Percentiles rank a stretch among this genome's conserved stretches.
Conservation (phyloP, 37 sponge, comb jelly and placozoan species). For the Lycopodina hypogea region DNA sequence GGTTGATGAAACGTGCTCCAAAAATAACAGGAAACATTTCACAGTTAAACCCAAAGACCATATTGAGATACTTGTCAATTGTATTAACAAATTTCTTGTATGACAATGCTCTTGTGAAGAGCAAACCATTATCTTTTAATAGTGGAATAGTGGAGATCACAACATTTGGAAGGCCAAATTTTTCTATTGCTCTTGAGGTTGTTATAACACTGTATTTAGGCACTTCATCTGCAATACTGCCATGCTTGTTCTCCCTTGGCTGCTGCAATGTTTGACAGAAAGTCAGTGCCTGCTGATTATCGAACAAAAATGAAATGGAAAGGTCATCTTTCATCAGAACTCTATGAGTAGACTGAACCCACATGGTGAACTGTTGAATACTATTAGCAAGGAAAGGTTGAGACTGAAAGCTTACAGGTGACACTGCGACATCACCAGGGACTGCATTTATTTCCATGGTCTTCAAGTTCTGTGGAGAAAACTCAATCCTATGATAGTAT, state of each 20-base stretch:
- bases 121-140: slow-evolving; percentile 14
- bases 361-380: slow-evolving; percentile 54
- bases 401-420: slow-evolving; percentile 7
- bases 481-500: slow-evolving; percentile 19
- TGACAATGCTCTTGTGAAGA: slow-evolving; percentile 27
- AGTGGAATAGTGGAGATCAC: slow-evolving; percentile 34
- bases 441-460: not conserved
- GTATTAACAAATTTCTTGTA: not conserved
- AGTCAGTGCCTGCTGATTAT: slow-evolving; percentile 10
- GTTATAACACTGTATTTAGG: slow-evolving; percentile 34
- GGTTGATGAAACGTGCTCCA: slow-evolving; percentile 43
- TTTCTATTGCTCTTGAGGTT: slow-evolving; percentile 46
- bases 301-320: slow-evolving; percentile 25
- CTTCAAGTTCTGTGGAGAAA: not conserved
- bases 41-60: slow-evolving; percentile 20
- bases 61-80: slow-evolving; percentile 13
- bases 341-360: not conserved
- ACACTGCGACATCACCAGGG: not conserved
- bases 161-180: slow-evolving; percentile 23
- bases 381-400: slow-evolving; percentile 48
- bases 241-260: no score
- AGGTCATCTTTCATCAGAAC: not conserved
- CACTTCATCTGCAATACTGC: not conserved
- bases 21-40: slow-evolving; percentile 30
- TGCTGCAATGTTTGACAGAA: slow-evolving; percentile 23